Evolutionary conservation across 2,888 invertebrate species (phyloP), one percentile per base, ranked within the genome.

Genomic region (Caenorhabditis becei): DNA sequence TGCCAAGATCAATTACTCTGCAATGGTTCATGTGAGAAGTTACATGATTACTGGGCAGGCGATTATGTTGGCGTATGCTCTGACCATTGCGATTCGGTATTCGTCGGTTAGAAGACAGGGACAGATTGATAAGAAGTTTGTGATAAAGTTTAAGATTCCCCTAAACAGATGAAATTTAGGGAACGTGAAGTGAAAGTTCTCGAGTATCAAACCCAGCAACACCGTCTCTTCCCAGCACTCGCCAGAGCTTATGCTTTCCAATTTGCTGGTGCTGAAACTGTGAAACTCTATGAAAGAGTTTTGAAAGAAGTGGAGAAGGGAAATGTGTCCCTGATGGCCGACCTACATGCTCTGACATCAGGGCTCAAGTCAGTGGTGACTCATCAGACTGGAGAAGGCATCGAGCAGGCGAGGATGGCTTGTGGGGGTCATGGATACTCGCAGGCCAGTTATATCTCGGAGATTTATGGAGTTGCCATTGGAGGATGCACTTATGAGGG

Each of bases 401-500:
- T 97, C 28, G 97, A 97, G 92, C 94, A 94, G 53, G 79, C 96
- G 86, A 94, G 97, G 16, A 93, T 96, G 81, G 93, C 97, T 16
- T 97, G 97, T 92, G 97, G 97, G 59, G 97, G 97, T 0, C 97
- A n/a, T 97, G 97, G 97, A 97, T 65, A 97, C 97, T 0, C 97
- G 97, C 83, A 89, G 44, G 92, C 92, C 62, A 92, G 96, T 47
- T 77, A 80, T 61, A 74, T 84, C 28, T 74, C 82, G 11, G 80
- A 82, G 41, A 77, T 82, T 20, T 82, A 80, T 65, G 84, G 80
- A 44, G 79, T 80, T 11, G 94, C 94, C 16, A 95, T 96, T 0
- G 96, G 97, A 54, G 95, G 95, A 71, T 95, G 95, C 91, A 97
- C 97, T 0, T 97, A 97, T 91, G 97, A 97, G 93, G 97, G 97